These are phyloP conservation scores for Dicranocentrus wangi DNA, from an alignment of 2,888 invertebrate genomes.

Conservation along the genomic window DNA sequence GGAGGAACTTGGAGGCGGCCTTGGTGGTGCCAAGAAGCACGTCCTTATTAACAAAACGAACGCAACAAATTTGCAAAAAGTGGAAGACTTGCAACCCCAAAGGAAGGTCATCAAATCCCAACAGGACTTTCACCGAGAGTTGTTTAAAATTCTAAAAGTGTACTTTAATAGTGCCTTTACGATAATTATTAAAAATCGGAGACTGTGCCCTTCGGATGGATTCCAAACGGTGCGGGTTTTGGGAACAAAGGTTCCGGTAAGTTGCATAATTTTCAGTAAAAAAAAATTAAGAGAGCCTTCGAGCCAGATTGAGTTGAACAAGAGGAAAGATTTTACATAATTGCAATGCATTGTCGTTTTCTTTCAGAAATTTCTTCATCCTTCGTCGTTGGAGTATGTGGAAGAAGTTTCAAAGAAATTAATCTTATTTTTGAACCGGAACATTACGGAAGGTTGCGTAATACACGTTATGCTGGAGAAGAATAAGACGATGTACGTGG, in stretches of 20 bases:
- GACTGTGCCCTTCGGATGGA: slow-evolving; percentile 81
- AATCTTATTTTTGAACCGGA: slow-evolving; percentile 24
- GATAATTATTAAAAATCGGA: slow-evolving; percentile 79
- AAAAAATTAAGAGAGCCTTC: too few species aligned
- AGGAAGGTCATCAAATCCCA: not conserved
- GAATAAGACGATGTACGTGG: slow-evolving; percentile 45
- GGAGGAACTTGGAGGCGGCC: slow-evolving; percentile 14
- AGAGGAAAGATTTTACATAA: not conserved
- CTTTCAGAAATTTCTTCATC: slow-evolving; percentile 44
- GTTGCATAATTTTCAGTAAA: slow-evolving; percentile 1
- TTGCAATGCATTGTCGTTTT: not conserved
- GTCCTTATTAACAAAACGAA: too few species aligned
- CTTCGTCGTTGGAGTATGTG: slow-evolving; percentile 41
- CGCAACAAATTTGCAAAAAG: too few species aligned
- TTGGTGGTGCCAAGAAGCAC: too few species aligned
- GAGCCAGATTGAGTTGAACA: not conserved
- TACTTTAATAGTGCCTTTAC: slow-evolving; percentile 82
- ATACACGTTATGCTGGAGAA: slow-evolving; percentile 53
- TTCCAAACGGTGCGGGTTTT: slow-evolving; percentile 74
- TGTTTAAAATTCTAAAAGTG: slow-evolving; percentile 77
- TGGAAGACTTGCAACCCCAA: too few species aligned
- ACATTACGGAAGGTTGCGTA: slow-evolving; percentile 38
- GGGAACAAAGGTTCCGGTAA: slow-evolving; percentile 48
- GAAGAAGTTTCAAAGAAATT: slow-evolving; percentile 44
- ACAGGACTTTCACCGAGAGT: not conserved